A percentile compares a stretch with the other conserved stretches of the same genome.
These are phyloP conservation scores for Psilopsiagon aurifrons DNA, from an alignment of 2,113 vertebrate species.

Conservation along the genomic window DNA sequence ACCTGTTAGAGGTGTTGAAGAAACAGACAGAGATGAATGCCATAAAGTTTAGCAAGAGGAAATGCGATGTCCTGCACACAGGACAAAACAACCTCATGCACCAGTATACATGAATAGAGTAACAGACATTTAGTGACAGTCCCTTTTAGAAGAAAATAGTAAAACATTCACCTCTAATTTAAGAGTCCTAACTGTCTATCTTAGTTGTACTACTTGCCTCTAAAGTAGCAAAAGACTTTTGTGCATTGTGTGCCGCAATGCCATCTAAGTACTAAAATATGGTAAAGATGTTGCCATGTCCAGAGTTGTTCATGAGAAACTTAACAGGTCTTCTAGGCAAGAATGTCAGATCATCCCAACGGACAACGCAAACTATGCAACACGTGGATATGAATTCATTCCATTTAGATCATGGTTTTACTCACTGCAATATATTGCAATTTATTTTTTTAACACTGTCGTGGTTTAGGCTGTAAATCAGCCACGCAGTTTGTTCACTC, in stretches of 20 bases:
- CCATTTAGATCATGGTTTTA: neutral
- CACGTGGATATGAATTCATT: neutral
- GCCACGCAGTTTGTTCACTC: too few species aligned
- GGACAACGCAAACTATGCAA: neutral
- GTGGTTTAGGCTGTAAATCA: too few species aligned
- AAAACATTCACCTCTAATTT: fast-evolving
- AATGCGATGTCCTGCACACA: neutral
- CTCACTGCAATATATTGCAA: neutral
- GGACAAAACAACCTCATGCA: neutral
- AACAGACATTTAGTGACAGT: neutral
- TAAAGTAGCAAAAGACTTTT: neutral
- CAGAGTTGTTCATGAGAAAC: neutral
- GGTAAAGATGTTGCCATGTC: neutral
- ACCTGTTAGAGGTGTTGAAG: neutral
- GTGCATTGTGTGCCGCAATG: neutral
- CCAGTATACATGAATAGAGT: neutral
- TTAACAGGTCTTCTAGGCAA: neutral
- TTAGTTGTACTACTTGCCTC: neutral
- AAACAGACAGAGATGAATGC: neutral
- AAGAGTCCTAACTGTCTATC: neutral
- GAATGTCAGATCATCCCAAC: neutral
- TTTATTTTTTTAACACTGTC: neutral
- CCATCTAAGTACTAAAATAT: fast-evolving
- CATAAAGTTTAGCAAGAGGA: neutral
- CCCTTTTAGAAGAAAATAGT: neutral